Base-by-base conservation (phyloP, 2,797 vertebrate genomes). In the Thaleichthys pacificus region DNA sequence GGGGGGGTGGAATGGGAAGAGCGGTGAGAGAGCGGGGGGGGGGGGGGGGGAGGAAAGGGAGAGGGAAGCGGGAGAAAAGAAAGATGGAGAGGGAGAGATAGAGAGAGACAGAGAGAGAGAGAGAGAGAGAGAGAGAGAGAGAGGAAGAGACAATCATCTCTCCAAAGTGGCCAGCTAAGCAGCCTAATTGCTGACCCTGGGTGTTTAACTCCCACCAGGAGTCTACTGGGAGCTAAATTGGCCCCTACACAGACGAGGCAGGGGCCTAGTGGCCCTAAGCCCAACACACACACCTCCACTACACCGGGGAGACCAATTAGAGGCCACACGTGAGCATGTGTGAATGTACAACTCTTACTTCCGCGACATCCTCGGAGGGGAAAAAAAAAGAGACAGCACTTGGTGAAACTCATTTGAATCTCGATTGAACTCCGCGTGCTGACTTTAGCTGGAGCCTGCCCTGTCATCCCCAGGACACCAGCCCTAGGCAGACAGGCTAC, bases 281-380 rank as follows among this genome's bases (percentile, higher is more conserved):
- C 77, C 61, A 77, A 66, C 74, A 19, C 68, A 76, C 71, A 86
- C 85, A 81, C 81, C 80, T 79, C 63, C 68, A 79, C 82, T 76
- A 82, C 72, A 75, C 70, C 30, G 80, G 73, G 72, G 83, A 61
- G 74, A 82, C 71, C 86, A 85, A 89, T 90, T 89, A 89, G 87
- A 86, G 86, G 72, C 6, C n/a, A 32, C 54, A n/a, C n/a, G 35
- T 47, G 63, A 21, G 63, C 11, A n/a, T 9, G 12, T 38, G 38
- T 12, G 63, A 3, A 30, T 32, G 61, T 32, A 6, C 30, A 5
- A 5, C 11, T 30, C 24, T 62, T 14, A 12, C 47, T 17, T 51
- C 47, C 15, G 49, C 3, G 49, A 14, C 49, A 17, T 51, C 49
- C 49, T 51, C 17, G 32, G 32, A 8, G 32, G 32, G 6, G 3